Percentiles rank a stretch among this genome's conserved stretches.
phyloP scores from a whole-genome alignment of 1,140 invertebrate species.

The Drosophila watanabei region DNA sequence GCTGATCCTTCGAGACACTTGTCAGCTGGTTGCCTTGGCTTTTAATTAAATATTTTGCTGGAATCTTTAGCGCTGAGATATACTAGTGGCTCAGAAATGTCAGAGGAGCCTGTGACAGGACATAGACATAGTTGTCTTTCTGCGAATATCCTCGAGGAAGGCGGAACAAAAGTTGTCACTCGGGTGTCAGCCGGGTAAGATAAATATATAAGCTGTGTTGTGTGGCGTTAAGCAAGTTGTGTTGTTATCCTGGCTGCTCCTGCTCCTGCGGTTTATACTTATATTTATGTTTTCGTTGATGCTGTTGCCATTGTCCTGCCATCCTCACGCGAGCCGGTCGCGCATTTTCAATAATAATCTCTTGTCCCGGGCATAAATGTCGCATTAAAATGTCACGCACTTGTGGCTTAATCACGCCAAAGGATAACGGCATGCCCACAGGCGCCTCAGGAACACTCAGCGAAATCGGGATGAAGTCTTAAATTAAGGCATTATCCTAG shows the following conservation, averaged over 20 bases:
- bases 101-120: conserved; percentile 35
- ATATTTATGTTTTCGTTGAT: conserved; percentile 40
- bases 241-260: conserved; percentile 32
- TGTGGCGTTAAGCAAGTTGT: conserved; percentile 58
- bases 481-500: background rate
- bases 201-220: conserved; percentile 74
- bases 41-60: conserved; percentile 49
- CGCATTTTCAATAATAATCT: conserved; percentile 82
- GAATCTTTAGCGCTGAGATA: background rate
- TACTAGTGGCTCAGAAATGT: conserved; percentile 29
- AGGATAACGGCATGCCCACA: conserved; percentile 63
- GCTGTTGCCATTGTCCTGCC: conserved; percentile 39
- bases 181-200: conserved; percentile 66
- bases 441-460: background rate
- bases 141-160: background rate
- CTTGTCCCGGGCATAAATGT: conserved; percentile 82
- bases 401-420: conserved; percentile 82
- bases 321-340: conserved; percentile 43
- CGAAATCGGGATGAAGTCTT: background rate
- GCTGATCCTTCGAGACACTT: conserved; percentile 23
- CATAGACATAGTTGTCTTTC: conserved; percentile 35
- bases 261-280: conserved; percentile 20
- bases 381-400: conserved; percentile 83
- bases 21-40: conserved; percentile 19
- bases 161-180: conserved; percentile 69